A percentile compares a stretch with the other conserved stretches of the same genome.
phyloP scores from a whole-genome alignment of 2,113 vertebrate species.

The Hucho hucho region DNA sequence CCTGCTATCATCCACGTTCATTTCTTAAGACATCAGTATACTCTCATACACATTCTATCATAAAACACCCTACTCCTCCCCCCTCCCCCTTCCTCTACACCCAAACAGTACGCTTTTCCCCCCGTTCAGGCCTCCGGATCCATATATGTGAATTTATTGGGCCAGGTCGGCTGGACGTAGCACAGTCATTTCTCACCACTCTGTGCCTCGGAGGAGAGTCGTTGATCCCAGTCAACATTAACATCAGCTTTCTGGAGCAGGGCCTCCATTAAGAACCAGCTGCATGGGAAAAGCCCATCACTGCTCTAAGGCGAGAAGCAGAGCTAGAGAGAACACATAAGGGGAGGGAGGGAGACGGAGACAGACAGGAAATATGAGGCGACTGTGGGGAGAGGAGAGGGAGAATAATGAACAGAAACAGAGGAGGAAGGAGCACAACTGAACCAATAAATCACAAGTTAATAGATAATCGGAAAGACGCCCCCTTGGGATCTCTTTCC shows the following conservation, averaged over 20 bases:
- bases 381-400: slow-evolving; percentile 18
- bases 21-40: neutral
- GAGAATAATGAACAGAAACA: slow-evolving; percentile 41
- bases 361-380: slow-evolving; percentile 17
- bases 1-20: neutral
- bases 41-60: neutral
- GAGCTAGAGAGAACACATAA: neutral
- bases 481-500: slow-evolving; percentile 49
- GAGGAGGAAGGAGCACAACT: slow-evolving; percentile 46
- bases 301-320: slow-evolving; percentile 17
- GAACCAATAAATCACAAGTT: slow-evolving; percentile 66
- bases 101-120: neutral
- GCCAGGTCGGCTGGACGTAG: slow-evolving; percentile 24
- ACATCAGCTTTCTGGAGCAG: slow-evolving; percentile 54
- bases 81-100: neutral
- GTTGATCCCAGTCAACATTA: slow-evolving; percentile 57
- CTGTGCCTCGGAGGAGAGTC: slow-evolving; percentile 41
- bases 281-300: slow-evolving; percentile 51
- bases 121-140: neutral
- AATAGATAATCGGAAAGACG: slow-evolving; percentile 66
- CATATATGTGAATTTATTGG: slow-evolving; percentile 25
- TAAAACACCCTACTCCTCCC: neutral
- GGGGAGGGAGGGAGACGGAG: neutral
- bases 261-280: slow-evolving; percentile 52
- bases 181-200: slow-evolving; percentile 42